Base-by-base conservation (phyloP, 2,113 vertebrate species). In the Rhynchomys soricoides region DNA sequence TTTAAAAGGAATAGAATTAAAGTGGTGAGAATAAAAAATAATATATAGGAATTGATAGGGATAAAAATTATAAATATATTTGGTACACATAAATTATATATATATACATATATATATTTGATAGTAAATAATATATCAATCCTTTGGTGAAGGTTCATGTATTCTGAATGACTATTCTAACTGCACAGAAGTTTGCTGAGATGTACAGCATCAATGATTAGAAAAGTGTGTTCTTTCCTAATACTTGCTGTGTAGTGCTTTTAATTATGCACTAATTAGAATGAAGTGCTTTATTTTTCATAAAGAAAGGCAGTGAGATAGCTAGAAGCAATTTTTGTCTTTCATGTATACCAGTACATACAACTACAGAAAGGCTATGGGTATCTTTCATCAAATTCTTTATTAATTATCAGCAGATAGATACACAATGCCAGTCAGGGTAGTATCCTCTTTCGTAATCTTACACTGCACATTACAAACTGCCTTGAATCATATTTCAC, bases 381-480 rank as follows among this genome's bases (percentile, higher is more conserved):
- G 13, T 24, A 91, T 87, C 45, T 95, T 86, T 55, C 70, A 81
- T 24, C 29, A n/a, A 52, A 82, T 73, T 79, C 34, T 73, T 78
- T 21, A 64, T 66, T 90, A 94, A 92, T 78, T 86, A 89, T n/a
- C n/a, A 90, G 34, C 2, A 34, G 93, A 89, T 34, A 45, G 86
- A 66, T 37, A 66, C 4, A 31, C 70, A 86, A 87, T 59, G 81
- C 62, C 77, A 75, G 31, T 8, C 6, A 31, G 21, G 19, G n/a
- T n/a, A 64, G 7, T 8, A 11, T 9, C 43, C n/a, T 34, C 9
- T 22, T 78, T 31, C 40, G 68, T 8, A 5, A 21, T 66, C 37
- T 37, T 50, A 12, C 13, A 62, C 1, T 21, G 68, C 0, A 0
- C 34, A 6, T 55, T 66, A 7, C 24, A 64, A 89, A 73, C 6